phyloP scores from a whole-genome alignment of 2,888 invertebrate species.

The Orthosia incerta region DNA sequence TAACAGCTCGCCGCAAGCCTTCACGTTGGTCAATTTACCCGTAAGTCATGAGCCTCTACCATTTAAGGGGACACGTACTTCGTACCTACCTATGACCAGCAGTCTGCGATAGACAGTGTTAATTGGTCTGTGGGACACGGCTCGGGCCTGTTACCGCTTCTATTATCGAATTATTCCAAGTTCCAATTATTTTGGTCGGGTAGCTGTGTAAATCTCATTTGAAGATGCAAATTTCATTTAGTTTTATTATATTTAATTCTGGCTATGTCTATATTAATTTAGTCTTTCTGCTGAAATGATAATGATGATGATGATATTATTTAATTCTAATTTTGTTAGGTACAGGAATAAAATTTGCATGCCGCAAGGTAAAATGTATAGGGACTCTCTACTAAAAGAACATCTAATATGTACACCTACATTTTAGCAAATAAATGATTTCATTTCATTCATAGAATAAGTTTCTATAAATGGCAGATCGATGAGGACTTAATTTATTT shows the following conservation, averaged over 20 bases:
- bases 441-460: too few relatives aligned
- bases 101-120: conserved; percentile 36
- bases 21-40: conserved; percentile 7
- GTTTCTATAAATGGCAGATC: not conserved
- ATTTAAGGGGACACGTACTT: conserved; percentile 10
- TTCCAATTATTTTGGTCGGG: conserved; percentile 21
- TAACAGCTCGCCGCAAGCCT: not conserved
- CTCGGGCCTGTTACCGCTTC: conserved; percentile 12
- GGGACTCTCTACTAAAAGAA: too few relatives aligned
- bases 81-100: conserved; percentile 10
- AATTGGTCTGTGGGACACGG: conserved; percentile 35
- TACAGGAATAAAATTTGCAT: too few relatives aligned
- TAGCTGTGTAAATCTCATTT: conserved; percentile 15
- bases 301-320: too few relatives aligned
- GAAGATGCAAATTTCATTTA: conserved; percentile 14
- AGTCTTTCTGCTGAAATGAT: too few relatives aligned
- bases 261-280: too few relatives aligned
- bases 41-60: conserved; percentile 1
- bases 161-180: conserved; percentile 36
- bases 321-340: not conserved
- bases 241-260: too few relatives aligned
- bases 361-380: too few relatives aligned
- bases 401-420: too few relatives aligned
- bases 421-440: too few relatives aligned
- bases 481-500: not conserved